Evolutionary conservation across 2,113 vertebrate species (phyloP).

Genomic region (Bettongia penicillata): DNA sequence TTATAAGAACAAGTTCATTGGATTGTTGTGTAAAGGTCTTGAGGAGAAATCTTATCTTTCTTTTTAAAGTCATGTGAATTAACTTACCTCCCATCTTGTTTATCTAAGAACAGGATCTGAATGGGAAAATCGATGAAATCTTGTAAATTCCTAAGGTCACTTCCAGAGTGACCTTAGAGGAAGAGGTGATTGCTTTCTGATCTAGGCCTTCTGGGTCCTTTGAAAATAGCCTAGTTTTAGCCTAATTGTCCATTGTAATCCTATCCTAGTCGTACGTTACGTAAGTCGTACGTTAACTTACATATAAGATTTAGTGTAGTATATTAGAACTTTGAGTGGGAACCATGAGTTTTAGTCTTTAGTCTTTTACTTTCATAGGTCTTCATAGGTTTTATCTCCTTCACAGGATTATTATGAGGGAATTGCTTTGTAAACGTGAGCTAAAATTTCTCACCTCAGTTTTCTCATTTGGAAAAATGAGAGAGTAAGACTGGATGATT

Average conservation of each 20-base stretch:
- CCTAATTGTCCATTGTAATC: neutral
- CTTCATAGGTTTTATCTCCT: neutral
- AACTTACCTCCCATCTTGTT: neutral
- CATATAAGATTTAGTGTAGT: neutral
- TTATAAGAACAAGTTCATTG: constrained; percentile 7
- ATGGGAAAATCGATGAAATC: neutral
- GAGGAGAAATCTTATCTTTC: neutral
- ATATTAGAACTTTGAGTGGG: too few relatives aligned
- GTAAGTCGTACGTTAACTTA: neutral
- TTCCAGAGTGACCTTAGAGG: constrained; percentile 23
- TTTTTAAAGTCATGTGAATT: neutral
- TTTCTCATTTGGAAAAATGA: neutral
- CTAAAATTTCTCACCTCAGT: neutral
- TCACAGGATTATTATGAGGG: neutral
- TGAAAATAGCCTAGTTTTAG: neutral
- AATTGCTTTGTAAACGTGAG: neutral
- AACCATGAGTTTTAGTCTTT: neutral
- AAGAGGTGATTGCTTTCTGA: neutral
- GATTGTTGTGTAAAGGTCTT: constrained; percentile 33
- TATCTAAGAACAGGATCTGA: neutral
- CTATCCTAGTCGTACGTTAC: neutral
- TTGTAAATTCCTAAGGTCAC: neutral
- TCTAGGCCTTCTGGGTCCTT: constrained; percentile 27
- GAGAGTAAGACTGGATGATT: neutral
- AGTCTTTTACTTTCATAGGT: neutral